Conservation (phyloP, 2,797 vertebrate species). For the Leucoraja ocellata region DNA sequence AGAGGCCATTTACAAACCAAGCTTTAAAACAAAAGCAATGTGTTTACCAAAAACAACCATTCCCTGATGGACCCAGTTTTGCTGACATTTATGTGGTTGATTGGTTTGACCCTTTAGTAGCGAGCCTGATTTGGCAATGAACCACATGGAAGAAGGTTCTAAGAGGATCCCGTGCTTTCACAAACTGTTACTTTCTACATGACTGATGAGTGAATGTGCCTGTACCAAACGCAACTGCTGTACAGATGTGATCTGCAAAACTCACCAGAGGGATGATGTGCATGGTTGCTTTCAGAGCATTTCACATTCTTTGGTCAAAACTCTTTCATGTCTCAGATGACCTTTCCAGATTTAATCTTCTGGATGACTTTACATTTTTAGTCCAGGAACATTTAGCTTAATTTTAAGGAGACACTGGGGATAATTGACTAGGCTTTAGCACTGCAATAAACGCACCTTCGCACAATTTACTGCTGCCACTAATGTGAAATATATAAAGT, state of each 20-base stretch:
- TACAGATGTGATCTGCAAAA: constrained; percentile 35
- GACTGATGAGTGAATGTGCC: constrained; percentile 12
- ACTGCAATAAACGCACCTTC: background rate
- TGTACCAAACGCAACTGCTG: constrained; percentile 1
- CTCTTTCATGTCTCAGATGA: background rate
- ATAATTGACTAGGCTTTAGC: background rate
- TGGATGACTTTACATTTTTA: background rate
- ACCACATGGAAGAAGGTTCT: constrained; percentile 23
- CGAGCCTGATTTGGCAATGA: constrained; percentile 7
- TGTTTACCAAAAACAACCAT: background rate
- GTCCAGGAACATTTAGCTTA: background rate
- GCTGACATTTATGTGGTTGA: background rate
- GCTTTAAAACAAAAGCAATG: background rate
- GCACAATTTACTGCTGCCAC: background rate
- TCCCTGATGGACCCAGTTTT: background rate
- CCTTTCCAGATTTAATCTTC: constrained; percentile 5
- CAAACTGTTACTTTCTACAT: constrained; percentile 33
- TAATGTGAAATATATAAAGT: background rate
- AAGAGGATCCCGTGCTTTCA: background rate
- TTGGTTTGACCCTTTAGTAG: background rate
- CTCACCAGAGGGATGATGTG: background rate
- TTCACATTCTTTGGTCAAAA: background rate
- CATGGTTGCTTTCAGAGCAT: background rate
- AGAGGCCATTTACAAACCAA: background rate
- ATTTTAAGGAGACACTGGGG: background rate